Evolutionary conservation across 2,888 invertebrate species (phyloP), one percentile per base, ranked within the genome.

Genomic region (Drosophila anomelani): DNA sequence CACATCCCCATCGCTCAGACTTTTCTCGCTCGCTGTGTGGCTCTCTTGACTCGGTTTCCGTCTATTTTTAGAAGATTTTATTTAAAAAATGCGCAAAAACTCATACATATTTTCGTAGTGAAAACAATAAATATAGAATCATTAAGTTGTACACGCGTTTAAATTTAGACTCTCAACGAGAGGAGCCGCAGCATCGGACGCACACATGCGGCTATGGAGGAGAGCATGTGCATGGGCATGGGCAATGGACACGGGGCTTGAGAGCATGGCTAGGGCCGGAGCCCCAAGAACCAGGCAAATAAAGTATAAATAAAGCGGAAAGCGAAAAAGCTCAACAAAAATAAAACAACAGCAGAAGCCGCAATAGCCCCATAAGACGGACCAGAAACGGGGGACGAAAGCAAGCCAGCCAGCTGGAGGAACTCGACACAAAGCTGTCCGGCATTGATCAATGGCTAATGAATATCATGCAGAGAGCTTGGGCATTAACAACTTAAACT

Each of bases 101-200:
- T 81, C 85, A 71, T 76, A 90, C 88, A 89, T 90, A 88, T 89
- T 83, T 84, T 88, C 77, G 89, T 90, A 88, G 85, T 90, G 89
- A 87, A 87, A 87, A 89, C 86, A 89, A 89, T 89, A 89, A 89
- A 89, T 90, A 90, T 89, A 89, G 88, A 89, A 88, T 90, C 89
- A 90, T 90, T 90, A 88, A 90, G 85, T 89, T 90, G 86, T 88
- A 88, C 85, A 85, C 80, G 85, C 74, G 79, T 80, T 86, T 90
- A 90, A 86, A 89, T 90, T 86, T 90, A 90, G 90, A 72, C 69
- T 69, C 78, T 62, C 72, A 73, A 74, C 71, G 76, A 72, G 72
- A 64, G 62, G 67, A 63, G 59, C 62, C 49, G 47, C 59, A 46
- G 46, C 54, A 73, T 32, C 39, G 56, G 26, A 29, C 23, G 32